Conservation (phyloP, 1,140 invertebrate species). For the Drosophila erecta region DNA sequence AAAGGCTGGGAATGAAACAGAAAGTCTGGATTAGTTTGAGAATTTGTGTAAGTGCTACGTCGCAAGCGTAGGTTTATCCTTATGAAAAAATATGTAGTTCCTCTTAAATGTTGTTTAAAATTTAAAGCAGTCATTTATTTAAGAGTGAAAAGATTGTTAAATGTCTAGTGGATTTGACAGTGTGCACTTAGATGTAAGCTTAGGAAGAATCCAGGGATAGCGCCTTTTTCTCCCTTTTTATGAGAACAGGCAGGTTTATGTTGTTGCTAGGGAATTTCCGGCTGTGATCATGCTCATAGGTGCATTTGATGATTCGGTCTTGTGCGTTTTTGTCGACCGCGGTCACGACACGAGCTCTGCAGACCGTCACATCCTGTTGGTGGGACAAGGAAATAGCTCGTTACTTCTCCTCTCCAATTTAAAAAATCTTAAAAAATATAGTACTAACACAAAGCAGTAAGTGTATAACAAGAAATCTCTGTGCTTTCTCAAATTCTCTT, state of each 20-base stretch:
- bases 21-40: constrained; percentile 37
- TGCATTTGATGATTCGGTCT: constrained; percentile 68
- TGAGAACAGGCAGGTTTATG: constrained; percentile 12
- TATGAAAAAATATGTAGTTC: constrained; percentile 10
- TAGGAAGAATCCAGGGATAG: constrained; percentile 14
- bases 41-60: background rate
- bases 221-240: constrained; percentile 47
- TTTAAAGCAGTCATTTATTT: constrained; percentile 41
- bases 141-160: background rate
- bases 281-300: constrained; percentile 76
- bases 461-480: too few species aligned
- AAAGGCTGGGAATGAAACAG: constrained; percentile 60
- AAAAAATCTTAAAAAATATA: too few species aligned
- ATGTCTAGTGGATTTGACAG: constrained; percentile 17
- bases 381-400: background rate
- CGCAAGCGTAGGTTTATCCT: background rate
- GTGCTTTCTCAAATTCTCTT: too few species aligned
- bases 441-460: too few species aligned
- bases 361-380: constrained; percentile 74
- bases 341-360: constrained; percentile 76
- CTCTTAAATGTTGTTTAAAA: constrained; percentile 6
- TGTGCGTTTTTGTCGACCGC: constrained; percentile 57
- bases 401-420: background rate
- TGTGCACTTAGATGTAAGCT: constrained; percentile 44
- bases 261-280: constrained; percentile 58